Evolutionary conservation across 2,888 invertebrate species (phyloP).

Genomic region (Molanna angustata): DNA sequence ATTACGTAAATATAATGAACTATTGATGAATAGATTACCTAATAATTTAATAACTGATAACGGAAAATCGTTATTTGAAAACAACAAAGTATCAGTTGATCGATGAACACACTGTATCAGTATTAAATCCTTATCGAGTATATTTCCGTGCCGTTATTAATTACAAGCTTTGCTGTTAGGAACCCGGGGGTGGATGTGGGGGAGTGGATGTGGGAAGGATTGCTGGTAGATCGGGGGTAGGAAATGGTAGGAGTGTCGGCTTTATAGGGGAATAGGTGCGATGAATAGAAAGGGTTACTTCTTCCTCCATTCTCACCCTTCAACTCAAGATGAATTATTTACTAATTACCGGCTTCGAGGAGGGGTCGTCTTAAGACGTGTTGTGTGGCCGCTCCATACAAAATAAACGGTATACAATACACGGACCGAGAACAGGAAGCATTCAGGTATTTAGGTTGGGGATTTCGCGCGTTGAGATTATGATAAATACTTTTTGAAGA

Average conservation of each 20-base stretch:
- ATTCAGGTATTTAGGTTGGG: too few relatives aligned
- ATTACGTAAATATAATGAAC: too few relatives aligned
- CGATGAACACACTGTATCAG: constrained; percentile 18
- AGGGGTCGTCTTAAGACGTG: too few relatives aligned
- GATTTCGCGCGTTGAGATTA: too few relatives aligned
- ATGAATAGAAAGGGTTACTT: constrained; percentile 10
- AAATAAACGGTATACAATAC: too few relatives aligned
- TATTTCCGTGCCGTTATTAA: constrained; percentile 32
- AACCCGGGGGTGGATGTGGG: constrained; percentile 12
- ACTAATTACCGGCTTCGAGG: constrained; percentile 32
- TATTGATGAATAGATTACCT: too few relatives aligned
- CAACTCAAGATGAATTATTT: constrained; percentile 33
- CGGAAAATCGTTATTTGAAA: too few relatives aligned
- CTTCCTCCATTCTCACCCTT: constrained; percentile 17
- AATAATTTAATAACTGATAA: too few relatives aligned
- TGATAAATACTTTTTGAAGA: too few relatives aligned
- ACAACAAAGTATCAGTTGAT: background rate
- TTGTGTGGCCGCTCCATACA: too few relatives aligned
- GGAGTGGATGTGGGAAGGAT: constrained; percentile 8
- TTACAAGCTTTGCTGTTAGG: constrained; percentile 27
- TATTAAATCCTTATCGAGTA: constrained; percentile 30
- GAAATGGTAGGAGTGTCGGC: constrained; percentile 3
- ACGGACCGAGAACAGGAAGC: too few relatives aligned
- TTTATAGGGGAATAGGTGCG: constrained; percentile 4
- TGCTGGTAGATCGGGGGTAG: too few relatives aligned